Evolutionary conservation across 2,888 invertebrate genomes (phyloP).

Genomic region (Phyllotreta cruciferae): DNA sequence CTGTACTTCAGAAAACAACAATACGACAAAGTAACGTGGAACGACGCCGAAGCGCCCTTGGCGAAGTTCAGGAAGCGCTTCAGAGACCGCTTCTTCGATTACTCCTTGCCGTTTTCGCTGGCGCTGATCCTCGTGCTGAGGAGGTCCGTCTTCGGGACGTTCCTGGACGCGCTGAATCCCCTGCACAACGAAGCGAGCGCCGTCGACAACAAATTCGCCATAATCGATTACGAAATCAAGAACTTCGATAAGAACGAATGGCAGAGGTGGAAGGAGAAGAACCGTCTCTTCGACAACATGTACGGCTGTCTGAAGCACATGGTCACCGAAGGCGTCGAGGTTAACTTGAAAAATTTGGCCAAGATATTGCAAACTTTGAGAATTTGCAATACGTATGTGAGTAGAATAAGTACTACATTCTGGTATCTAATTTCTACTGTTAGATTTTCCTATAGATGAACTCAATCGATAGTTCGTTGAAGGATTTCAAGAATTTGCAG

Average conservation of each 20-base stretch:
- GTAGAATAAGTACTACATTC: constrained; percentile 1
- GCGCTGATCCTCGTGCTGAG: constrained; percentile 32
- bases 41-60: constrained; percentile 29
- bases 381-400: constrained; percentile 49
- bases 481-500: constrained; percentile 58
- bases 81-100: constrained; percentile 30
- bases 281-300: constrained; percentile 46
- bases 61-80: constrained; percentile 13
- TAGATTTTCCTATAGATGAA: constrained; percentile 60
- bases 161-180: constrained; percentile 48
- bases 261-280: constrained; percentile 43
- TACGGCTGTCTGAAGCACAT: constrained; percentile 45
- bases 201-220: constrained; percentile 50
- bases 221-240: constrained; percentile 46
- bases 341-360: constrained; percentile 48
- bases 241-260: constrained; percentile 40
- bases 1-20: constrained; percentile 18
- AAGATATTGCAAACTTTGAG: constrained; percentile 44
- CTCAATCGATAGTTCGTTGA: constrained; percentile 58
- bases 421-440: background rate
- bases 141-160: constrained; percentile 51
- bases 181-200: constrained; percentile 47
- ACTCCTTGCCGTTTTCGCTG: constrained; percentile 29
- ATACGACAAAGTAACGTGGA: constrained; percentile 32
- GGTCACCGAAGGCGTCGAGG: constrained; percentile 43